Percentiles rank a stretch among this genome's conserved stretches.
Evolutionary conservation across 2,113 vertebrate species (phyloP).

Genomic region (Perognathus longimembris): DNA sequence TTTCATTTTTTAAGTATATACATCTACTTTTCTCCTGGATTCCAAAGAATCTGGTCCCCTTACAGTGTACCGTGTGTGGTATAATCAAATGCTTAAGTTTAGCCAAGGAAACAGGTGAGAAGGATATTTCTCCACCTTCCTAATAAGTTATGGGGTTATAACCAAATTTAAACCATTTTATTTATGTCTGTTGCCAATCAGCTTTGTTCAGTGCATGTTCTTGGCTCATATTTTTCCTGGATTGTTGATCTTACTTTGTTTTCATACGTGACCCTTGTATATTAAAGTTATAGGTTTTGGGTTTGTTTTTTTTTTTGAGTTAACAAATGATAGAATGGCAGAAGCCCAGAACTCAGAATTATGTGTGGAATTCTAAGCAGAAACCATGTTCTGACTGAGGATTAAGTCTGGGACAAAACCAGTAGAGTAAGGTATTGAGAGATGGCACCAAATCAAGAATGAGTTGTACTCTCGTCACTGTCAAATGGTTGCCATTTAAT

Average conservation of each 20-base stretch:
- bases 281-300: not conserved
- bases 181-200: not conserved
- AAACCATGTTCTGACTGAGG: not conserved
- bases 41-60: not conserved
- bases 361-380: not conserved
- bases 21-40: not conserved
- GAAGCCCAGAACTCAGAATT: not conserved
- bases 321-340: not conserved
- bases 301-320: conserved; percentile 15
- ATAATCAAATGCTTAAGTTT: not conserved
- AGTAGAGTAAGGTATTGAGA: not conserved
- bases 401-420: not conserved
- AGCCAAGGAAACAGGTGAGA: not conserved
- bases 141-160: not conserved
- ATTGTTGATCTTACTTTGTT: not conserved
- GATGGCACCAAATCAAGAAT: not conserved
- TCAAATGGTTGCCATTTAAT: not conserved
- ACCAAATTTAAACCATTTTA: not conserved
- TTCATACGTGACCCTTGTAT: not conserved
- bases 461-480: not conserved
- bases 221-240: not conserved
- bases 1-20: not conserved
- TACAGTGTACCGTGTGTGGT: not conserved
- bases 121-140: not conserved
- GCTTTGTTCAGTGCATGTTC: not conserved